A percentile compares a stretch with the other conserved stretches of the same genome.
Conservation (phyloP, 1,140 invertebrate genomes). For the Anastatus disparis region DNA sequence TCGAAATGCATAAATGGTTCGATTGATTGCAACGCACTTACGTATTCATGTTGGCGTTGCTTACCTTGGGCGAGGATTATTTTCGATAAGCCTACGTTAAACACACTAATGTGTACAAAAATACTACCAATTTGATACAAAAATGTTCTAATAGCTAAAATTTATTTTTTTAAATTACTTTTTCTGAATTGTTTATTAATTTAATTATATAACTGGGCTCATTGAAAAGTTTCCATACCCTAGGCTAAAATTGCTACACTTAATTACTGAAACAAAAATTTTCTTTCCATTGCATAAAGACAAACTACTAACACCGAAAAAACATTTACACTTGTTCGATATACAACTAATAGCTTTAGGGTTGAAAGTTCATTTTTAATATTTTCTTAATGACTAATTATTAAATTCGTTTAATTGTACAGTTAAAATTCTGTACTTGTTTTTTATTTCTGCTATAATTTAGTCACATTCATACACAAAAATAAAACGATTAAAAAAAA, state of each 20-base stretch:
- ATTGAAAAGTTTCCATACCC: conserved; percentile 5
- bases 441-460: background rate
- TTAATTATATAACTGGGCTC: background rate
- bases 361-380: conserved; percentile 12
- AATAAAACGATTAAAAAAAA: too few relatives aligned
- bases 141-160: background rate
- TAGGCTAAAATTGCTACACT: background rate
- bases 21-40: background rate
- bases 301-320: conserved; percentile 37
- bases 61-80: conserved; percentile 6
- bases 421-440: too few relatives aligned
- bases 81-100: conserved; percentile 14
- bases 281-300: conserved; percentile 28
- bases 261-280: conserved; percentile 9
- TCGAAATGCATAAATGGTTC: conserved; percentile 13
- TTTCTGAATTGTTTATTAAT: too few relatives aligned
- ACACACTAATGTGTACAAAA: background rate
- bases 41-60: conserved; percentile 16
- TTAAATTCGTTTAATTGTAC: background rate
- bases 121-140: background rate
- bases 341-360: conserved; percentile 31
- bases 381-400: background rate
- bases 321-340: conserved; percentile 35
- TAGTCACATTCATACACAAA: too few relatives aligned
- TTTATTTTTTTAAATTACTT: too few relatives aligned